Base-by-base conservation (phyloP, 2,797 vertebrate species). In the Pangasius macronema region DNA sequence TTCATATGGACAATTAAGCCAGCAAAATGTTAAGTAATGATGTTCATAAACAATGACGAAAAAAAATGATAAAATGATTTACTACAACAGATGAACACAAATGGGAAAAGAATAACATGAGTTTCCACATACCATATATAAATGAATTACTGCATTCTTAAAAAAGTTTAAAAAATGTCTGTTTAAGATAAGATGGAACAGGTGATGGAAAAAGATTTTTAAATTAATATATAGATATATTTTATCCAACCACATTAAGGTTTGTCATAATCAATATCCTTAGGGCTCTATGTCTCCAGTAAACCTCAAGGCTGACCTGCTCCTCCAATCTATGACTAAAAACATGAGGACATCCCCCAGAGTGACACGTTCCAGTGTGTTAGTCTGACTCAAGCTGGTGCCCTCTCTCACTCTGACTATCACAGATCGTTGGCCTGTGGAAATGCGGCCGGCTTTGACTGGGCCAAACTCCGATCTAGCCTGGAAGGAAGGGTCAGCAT, bases 391-490 rank as follows among this genome's bases (percentile, higher is more conserved):
- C 94, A 93, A 82, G 93, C 94, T 90, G 92, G 93, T 95, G 94
- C 94, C 95, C 94, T 94, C 94, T 95, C 95, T 96, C 94, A 94
- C 95, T 94, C 90, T 91, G 91, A 91, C 94, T 93, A 96, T 95
- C 94, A 94, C 94, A 95, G 94, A 94, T 94, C 93, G 90, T 91
- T 93, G 94, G 95, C 94, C 95, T 93, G 93, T 92, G 92, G 95
- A 96, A 95, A 95, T 92, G 59, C 85, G 95, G 93, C 94, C 93
- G 94, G 94, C 93, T 95, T 95, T 94, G 94, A 94, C 95, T 95
- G 94, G 95, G 95, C 95, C 94, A 95, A 95, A 94, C 95, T 96
- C 95, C 88, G 93, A 95, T 95, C 94, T 94, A 95, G 95, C 95
- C 95, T 94, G 55, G 93, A 95, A 94, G 95, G 94, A 93, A 95